Evolutionary conservation across 2,113 vertebrate genomes (phyloP), one percentile per base, ranked within the genome.

Genomic region (Hippopotamus amphibius): DNA sequence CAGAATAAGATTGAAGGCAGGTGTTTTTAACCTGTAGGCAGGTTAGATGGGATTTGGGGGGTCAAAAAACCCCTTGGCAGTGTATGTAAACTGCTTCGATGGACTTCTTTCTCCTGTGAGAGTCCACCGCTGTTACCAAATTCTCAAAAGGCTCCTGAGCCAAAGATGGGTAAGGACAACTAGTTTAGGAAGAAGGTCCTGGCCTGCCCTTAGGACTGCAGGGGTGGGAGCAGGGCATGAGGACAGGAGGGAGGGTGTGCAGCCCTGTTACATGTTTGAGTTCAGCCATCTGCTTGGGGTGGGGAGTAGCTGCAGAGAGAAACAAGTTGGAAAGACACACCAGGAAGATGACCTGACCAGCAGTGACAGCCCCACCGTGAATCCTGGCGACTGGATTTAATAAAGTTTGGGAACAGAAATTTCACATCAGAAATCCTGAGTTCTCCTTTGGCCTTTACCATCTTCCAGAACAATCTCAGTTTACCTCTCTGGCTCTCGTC

Each of bases 371-470:
- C 86, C 43, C 28, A 4, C 17, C 0, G 9, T 6, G 5, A 59
- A 28, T n/a, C 41, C 65, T 72, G 41, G 66, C 5, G 7, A 68
- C 80, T 81, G 59, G 68, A 11, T 80, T 81, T 65, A 65, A 50
- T 74, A 12, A 63, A 55, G 77, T 48, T 63, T 83, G 66, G 68
- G 59, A 50, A 24, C 7, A 71, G 3, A 79, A 33, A 48, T 17
- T 72, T 93, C 87, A 71, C 68, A 37, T 65, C 46, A 83, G 83
- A 93, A 79, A 41, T 37, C 90, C 43, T 26, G 33, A 57, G 77
- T 21, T 76, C 72, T 43, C 22, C 0, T 68, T 55, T 10, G 57
- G 79, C 48, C 63, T 68, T 55, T 15, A 4, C 66, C 21, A 1
- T 69, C 77, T 90, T 81, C 83, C 41, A 84, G 53, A 71, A 94